Base-by-base conservation (phyloP, 2,888 invertebrate genomes). In the Agriopis leucophaearia region DNA sequence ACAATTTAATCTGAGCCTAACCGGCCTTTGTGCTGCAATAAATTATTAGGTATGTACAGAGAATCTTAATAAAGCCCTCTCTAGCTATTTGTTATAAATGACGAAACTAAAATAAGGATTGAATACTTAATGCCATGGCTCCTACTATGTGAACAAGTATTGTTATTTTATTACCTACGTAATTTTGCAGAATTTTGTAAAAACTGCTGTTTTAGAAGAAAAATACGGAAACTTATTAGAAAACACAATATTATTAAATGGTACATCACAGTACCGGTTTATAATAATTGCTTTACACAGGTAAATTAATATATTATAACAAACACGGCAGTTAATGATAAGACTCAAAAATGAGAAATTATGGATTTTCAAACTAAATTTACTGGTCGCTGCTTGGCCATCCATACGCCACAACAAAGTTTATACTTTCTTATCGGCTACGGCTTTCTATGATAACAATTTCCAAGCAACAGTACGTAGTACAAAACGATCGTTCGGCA, bases 31-130 rank as follows among this genome's bases (percentile, higher is more conserved):
- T 74, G 79, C 56, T 36, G 59, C 84, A 78, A 88, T 88, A 88
- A 87, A 88, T 87, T 86, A 88, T 86, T 85, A n/a, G n/a, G n/a
- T n/a, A 87, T 81, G 89, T 87, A 86, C 85, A 77, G 82, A 87
- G 92, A 91, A 92, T 91, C 83, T 89, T 91, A 92, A 92, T 91
- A 89, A 87, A 88, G 85, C 88, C 81, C 86, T 81, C 77, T 75
- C 78, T 74, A 84, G 86, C 84, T 88, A 85, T 90, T 90, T 87
- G 88, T 91, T 86, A 89, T 88, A 89, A 89, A 91, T 91, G 91
- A 91, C 84, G 89, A 90, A 90, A 90, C 86, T 85, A 86, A 89
- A 87, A 87, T 90, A 89, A 84, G 88, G 81, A 79, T 82, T 80
- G 91, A 89, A 91, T 92, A 90, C 90, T 71, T 81, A 91, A 89